phyloP scores from a whole-genome alignment of 2,113 vertebrate species.

The Accipiter cooperii region DNA sequence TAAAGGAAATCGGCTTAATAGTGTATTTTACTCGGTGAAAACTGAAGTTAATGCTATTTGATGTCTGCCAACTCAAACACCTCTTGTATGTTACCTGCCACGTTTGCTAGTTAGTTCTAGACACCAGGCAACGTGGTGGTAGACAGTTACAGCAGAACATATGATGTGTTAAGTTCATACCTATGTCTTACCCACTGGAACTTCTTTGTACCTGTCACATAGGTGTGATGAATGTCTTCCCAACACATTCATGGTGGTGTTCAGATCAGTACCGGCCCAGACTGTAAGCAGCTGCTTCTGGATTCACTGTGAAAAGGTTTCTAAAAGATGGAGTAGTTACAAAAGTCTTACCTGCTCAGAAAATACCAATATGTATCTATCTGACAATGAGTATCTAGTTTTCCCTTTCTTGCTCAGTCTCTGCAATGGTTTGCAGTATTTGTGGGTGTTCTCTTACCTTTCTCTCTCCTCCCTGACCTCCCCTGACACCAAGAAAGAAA shows the following conservation, averaged over 20 bases:
- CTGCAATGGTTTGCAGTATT: neutral
- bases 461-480: neutral
- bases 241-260: neutral
- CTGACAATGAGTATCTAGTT: neutral
- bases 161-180: neutral
- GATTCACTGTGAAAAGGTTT: neutral
- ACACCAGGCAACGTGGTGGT: rapidly evolving
- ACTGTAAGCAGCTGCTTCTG: neutral
- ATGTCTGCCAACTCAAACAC: neutral
- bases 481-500: neutral
- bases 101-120: neutral
- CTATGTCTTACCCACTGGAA: neutral
- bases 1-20: neutral
- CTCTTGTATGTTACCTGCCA: neutral
- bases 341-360: neutral
- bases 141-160: neutral
- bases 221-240: neutral
- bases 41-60: neutral
- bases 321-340: neutral
- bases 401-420: neutral
- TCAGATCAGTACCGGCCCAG: neutral
- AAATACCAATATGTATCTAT: neutral
- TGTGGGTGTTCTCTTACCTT: neutral
- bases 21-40: neutral
- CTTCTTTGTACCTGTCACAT: neutral